Conservation (phyloP, 2,113 vertebrate genomes). For the Gymnorhina tibicen region DNA sequence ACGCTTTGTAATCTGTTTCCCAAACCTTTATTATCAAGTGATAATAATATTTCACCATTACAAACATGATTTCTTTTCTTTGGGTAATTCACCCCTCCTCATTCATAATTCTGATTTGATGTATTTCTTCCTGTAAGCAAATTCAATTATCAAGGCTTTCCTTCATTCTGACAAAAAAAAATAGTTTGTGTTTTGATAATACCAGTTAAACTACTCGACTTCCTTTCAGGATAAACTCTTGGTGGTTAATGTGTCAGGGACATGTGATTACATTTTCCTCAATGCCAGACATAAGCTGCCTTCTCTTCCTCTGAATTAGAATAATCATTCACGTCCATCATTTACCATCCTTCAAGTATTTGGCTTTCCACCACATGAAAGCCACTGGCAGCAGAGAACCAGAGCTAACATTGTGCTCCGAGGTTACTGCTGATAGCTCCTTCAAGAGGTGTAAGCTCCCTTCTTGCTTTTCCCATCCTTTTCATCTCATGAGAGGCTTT, state of each 20-base stretch:
- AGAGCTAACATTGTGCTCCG: background rate
- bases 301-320: conserved; percentile 7
- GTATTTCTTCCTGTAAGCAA: background rate
- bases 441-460: background rate
- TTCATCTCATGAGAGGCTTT: conserved; percentile 1
- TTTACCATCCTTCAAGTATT: conserved; percentile 7
- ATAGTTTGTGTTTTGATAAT: background rate
- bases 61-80: background rate
- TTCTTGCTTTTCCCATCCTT: background rate
- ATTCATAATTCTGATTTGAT: background rate
- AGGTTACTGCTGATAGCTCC: background rate
- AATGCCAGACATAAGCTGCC: background rate
- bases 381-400: background rate
- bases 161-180: background rate
- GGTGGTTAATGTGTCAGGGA: background rate
- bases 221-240: background rate
- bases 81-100: background rate
- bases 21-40: background rate
- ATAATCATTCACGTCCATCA: background rate
- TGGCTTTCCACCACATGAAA: background rate
- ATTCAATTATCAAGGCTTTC: background rate
- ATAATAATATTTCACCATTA: background rate
- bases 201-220: background rate
- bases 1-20: background rate
- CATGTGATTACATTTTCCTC: background rate